Conservation (phyloP, 2,797 vertebrate species). For the Thripadectes ignobilis region DNA sequence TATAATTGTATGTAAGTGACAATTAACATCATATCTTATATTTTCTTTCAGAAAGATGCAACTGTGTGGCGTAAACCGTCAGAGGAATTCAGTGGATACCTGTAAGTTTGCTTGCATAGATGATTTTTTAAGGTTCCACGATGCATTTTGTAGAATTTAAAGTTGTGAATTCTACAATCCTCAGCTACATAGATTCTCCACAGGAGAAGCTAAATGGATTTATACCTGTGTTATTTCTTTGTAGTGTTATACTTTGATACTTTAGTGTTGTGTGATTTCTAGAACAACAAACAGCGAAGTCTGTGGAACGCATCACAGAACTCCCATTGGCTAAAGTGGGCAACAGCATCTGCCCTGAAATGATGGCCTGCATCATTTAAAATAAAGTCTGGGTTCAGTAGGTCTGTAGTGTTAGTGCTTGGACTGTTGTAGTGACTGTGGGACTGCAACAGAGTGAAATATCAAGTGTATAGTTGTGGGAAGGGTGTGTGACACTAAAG, state of each 20-base stretch:
- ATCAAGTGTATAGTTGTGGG: background rate
- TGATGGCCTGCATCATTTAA: background rate
- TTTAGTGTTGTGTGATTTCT: background rate
- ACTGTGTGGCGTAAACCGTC: conserved; percentile 85
- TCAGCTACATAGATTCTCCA: background rate
- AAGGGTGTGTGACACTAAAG: background rate
- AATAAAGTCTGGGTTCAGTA: background rate
- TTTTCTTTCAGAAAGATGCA: conserved; percentile 81
- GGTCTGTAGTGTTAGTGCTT: background rate
- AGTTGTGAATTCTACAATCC: background rate
- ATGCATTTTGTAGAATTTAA: background rate
- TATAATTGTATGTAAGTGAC: background rate
- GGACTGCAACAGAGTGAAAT: background rate
- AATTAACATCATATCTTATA: background rate
- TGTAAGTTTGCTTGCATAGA: conserved; percentile 78
- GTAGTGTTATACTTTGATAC: background rate
- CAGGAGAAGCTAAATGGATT: background rate
- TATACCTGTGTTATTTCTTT: background rate
- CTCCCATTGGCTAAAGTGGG: background rate
- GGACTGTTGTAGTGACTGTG: background rate
- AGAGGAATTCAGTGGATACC: conserved; percentile 83
- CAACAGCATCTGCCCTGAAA: background rate
- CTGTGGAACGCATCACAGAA: background rate
- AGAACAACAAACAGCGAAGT: background rate
- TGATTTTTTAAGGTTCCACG: background rate